Conservation (phyloP, 2,888 invertebrate genomes). For the Sphaerophoria taeniata region DNA sequence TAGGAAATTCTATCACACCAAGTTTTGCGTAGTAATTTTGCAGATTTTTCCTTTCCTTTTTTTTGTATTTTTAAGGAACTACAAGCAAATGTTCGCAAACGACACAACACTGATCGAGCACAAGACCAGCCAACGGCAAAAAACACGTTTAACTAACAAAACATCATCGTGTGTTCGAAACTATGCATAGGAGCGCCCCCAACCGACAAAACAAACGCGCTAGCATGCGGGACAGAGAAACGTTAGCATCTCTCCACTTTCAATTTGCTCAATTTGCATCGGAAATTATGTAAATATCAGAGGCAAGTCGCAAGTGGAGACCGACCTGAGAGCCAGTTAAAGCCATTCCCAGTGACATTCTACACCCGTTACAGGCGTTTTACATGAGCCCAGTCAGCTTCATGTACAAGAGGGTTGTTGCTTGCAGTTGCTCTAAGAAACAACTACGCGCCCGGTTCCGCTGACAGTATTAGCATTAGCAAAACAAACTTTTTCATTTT, state of each 20-base stretch:
- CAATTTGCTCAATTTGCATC: conserved; percentile 75
- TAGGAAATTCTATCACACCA: conserved; percentile 64
- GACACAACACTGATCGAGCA: conserved; percentile 2
- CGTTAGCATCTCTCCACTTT: conserved; percentile 74
- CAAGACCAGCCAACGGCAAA: background rate
- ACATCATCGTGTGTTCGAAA: conserved; percentile 33
- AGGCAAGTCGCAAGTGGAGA: conserved; percentile 66
- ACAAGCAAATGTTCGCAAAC: conserved; percentile 1
- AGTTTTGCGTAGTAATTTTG: conserved; percentile 35
- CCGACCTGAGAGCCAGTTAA: conserved; percentile 66
- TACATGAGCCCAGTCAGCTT: too few species aligned
- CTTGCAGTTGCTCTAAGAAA: conserved; percentile 42
- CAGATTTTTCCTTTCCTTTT: background rate
- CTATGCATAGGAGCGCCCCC: background rate
- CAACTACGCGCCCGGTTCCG: conserved; percentile 62
- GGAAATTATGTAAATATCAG: conserved; percentile 73
- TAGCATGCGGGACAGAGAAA: conserved; percentile 56
- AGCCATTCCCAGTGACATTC: conserved; percentile 70
- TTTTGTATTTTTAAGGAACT: conserved; percentile 50
- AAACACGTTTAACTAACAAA: background rate
- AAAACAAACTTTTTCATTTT: conserved; percentile 73
- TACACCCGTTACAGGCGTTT: conserved; percentile 39
- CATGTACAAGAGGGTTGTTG: too few species aligned
- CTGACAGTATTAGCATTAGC: conserved; percentile 67
- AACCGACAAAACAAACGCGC: conserved; percentile 49